These are phyloP conservation scores for Philopotamus ludificatus DNA, from an alignment of 1,140 invertebrate species.

Conservation along the genomic window DNA sequence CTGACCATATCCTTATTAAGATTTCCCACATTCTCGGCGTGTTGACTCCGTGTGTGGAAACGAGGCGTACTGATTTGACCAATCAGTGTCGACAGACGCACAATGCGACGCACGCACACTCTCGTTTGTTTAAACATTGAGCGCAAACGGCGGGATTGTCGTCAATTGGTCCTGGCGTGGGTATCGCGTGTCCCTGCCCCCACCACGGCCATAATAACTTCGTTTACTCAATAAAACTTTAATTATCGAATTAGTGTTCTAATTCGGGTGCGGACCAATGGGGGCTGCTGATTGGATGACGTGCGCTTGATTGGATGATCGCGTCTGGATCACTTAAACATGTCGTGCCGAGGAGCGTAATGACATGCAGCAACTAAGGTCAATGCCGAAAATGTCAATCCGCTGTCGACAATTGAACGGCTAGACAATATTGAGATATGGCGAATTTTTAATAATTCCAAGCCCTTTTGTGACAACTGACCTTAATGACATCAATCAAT, in stretches of 20 bases:
- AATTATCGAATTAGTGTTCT: slow-evolving; percentile 2
- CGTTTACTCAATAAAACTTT: slow-evolving; percentile 19
- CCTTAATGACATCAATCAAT: no score
- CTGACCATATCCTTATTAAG: slow-evolving; percentile 26
- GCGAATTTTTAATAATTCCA: neutral
- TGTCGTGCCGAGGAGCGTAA: neutral
- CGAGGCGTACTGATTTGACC: slow-evolving; percentile 8
- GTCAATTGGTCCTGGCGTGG: no score
- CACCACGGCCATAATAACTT: neutral
- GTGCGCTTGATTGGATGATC: neutral
- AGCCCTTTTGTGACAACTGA: neutral
- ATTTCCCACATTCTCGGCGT: slow-evolving; percentile 16
- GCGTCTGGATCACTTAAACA: neutral
- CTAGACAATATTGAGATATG: no score
- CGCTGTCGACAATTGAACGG: neutral
- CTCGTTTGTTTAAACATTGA: no score
- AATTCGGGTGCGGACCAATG: neutral
- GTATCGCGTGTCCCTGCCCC: no score
- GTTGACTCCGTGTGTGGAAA: neutral
- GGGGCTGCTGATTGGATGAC: neutral
- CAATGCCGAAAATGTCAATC: neutral
- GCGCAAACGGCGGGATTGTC: no score
- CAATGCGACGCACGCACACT: slow-evolving; percentile 11
- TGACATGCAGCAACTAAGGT: neutral
- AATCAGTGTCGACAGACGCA: neutral